A percentile compares a stretch with the other conserved stretches of the same genome.
These are phyloP conservation scores for Pandemis heparana DNA, from an alignment of 2,888 invertebrate species.

Conservation along the genomic window DNA sequence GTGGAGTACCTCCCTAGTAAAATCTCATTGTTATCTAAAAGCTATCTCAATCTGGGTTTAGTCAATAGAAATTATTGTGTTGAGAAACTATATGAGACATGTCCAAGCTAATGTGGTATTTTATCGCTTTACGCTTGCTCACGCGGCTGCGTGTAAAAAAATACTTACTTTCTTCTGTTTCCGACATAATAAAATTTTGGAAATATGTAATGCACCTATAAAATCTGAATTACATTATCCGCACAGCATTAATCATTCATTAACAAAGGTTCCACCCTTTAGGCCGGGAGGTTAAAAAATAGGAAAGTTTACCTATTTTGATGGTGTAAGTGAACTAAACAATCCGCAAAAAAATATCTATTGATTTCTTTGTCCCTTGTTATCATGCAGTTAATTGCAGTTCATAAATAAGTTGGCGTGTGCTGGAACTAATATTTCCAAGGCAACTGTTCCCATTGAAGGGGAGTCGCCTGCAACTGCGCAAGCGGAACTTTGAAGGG, in stretches of 20 bases:
- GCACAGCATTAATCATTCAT: no score
- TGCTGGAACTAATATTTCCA: slow-evolving; percentile 42
- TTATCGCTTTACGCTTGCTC: not conserved
- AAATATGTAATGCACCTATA: no score
- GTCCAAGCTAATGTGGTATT: not conserved
- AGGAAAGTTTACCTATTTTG: not conserved
- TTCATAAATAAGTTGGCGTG: slow-evolving; percentile 42
- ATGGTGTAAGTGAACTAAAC: not conserved
- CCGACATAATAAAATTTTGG: not conserved
- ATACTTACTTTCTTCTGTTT: not conserved
- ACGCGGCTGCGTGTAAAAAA: not conserved
- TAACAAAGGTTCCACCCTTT: not conserved
- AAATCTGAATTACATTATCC: no score
- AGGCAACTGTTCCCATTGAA: slow-evolving; percentile 35
- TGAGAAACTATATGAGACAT: no score
- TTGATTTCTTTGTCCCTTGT: slow-evolving; percentile 39
- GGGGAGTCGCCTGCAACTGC: slow-evolving; percentile 39
- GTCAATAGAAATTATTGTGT: not conserved
- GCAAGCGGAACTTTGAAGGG: slow-evolving; percentile 42
- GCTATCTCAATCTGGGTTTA: not conserved
- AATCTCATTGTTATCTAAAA: slow-evolving; percentile 3
- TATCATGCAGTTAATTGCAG: slow-evolving; percentile 42
- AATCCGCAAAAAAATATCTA: slow-evolving; percentile 35
- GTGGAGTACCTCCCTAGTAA: slow-evolving; percentile 19
- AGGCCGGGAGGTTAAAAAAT: not conserved